Evolutionary conservation across 1,140 invertebrate species (phyloP).

Genomic region (Cydia strobilella): DNA sequence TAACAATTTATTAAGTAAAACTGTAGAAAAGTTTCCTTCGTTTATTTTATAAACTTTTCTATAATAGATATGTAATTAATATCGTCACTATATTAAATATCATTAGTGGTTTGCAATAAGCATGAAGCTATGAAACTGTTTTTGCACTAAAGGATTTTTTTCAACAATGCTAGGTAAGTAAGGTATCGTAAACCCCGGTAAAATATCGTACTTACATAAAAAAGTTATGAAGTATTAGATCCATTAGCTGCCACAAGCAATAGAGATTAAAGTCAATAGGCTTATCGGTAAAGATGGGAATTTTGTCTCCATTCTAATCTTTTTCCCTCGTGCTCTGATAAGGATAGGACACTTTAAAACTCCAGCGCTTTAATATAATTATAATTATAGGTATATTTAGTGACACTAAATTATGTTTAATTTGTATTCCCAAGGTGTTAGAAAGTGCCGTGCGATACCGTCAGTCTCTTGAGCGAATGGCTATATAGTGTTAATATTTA

Average conservation of each 20-base stretch:
- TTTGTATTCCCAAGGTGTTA: constrained; percentile 59
- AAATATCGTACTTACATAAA: neutral
- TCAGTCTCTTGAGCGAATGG: constrained; percentile 65
- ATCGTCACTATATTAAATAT: too few relatives aligned
- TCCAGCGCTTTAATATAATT: too few relatives aligned
- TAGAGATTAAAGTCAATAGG: constrained; percentile 27
- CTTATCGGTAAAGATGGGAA: constrained; percentile 16
- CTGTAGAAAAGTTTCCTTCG: too few relatives aligned
- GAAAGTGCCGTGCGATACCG: constrained; percentile 60
- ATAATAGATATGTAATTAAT: too few relatives aligned
- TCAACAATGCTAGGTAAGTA: neutral
- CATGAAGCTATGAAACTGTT: too few relatives aligned
- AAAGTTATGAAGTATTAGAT: constrained; percentile 10
- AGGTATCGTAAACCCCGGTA: neutral
- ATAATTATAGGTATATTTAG: too few relatives aligned
- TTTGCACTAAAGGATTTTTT: too few relatives aligned
- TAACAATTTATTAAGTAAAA: too few relatives aligned
- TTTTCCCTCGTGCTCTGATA: neutral
- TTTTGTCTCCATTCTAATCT: constrained; percentile 24
- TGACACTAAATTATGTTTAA: constrained; percentile 30
- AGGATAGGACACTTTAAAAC: neutral
- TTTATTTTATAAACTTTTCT: too few relatives aligned
- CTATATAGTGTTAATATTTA: constrained; percentile 61
- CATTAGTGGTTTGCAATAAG: too few relatives aligned
- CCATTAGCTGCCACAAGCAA: constrained; percentile 20